phyloP scores from a whole-genome alignment of 2,113 vertebrate genomes.

The Petrocephalus zakoni region DNA sequence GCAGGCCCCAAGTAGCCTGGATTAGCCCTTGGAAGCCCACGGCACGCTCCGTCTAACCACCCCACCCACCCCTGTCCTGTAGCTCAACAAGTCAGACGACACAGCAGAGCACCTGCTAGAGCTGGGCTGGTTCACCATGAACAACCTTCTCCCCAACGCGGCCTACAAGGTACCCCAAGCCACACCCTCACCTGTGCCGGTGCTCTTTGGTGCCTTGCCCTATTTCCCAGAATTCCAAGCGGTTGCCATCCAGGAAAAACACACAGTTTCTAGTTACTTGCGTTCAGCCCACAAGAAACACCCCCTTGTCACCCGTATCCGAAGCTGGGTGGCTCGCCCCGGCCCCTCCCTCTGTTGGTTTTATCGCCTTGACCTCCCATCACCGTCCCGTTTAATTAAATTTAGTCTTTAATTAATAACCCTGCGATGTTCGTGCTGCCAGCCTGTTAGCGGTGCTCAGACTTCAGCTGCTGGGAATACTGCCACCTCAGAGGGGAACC shows the following conservation, averaged over 20 bases:
- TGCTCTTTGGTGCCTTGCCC: background rate
- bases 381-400: background rate
- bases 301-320: background rate
- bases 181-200: background rate
- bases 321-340: background rate
- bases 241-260: background rate
- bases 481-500: background rate
- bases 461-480: background rate
- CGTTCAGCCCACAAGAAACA: background rate
- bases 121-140: constrained; percentile 97
- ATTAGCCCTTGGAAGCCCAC: background rate
- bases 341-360: background rate
- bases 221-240: background rate
- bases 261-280: background rate
- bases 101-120: constrained; percentile 96
- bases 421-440: background rate
- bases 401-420: background rate
- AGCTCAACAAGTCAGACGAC: constrained; percentile 97
- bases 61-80: constrained; percentile 22
- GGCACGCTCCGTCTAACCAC: background rate
- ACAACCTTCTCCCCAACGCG: constrained; percentile 92
- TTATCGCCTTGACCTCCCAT: background rate
- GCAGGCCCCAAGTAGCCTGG: no score
- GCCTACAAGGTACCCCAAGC: constrained; percentile 75
- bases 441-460: background rate